Evolutionary conservation across 1,140 invertebrate genomes (phyloP), one percentile per base, ranked within the genome.

Genomic region (Ctenoplectra terminalis): DNA sequence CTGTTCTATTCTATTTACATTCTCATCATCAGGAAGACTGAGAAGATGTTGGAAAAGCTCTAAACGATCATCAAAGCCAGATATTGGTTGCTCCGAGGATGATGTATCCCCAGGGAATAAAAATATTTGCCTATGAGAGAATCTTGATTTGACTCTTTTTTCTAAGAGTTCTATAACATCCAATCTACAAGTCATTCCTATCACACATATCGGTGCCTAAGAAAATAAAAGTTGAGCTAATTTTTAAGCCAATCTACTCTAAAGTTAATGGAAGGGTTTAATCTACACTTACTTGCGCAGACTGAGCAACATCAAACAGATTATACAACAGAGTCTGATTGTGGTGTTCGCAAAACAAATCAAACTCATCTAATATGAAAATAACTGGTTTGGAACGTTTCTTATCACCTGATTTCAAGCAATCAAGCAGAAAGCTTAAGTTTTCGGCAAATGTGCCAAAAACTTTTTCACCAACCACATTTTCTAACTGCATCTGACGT

Each of bases 251-350:
- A n/a, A n/a, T n/a, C n/a, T n/a, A n/a, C n/a, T n/a, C n/a, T 40
- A 40, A 50, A 34, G 13, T n/a, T 9, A 31, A 23, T 23, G 3
- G 1, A 50, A 31, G 20, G 2, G 2, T 37, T 40, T 54, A 23
- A 6, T 75, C 20, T 54, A 74, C 4, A 58, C 86, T n/a, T 85
- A 94, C 96, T 93, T 98, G 96, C 20, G 96, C 96, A 43, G 96
- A 97, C 91, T 99, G 98, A 50, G 97, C 96, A 4, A 98, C 95
- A 95, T 99, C 98, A 94, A 99, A 99, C 58, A 99, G 94, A 94
- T 99, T 99, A 89, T 99, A 99, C 1, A 99, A 92, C 26, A 99
- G 92, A 0, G 97, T 98, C 94, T 99, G 98, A 93, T 98, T 98
- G 64, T 96, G 95, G 90, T 98, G 98, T 29, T 95, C 94, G 90